Evolutionary conservation across 1,140 invertebrate species (phyloP), one percentile per base, ranked within the genome.

Genomic region (Cydia fagiglandana): DNA sequence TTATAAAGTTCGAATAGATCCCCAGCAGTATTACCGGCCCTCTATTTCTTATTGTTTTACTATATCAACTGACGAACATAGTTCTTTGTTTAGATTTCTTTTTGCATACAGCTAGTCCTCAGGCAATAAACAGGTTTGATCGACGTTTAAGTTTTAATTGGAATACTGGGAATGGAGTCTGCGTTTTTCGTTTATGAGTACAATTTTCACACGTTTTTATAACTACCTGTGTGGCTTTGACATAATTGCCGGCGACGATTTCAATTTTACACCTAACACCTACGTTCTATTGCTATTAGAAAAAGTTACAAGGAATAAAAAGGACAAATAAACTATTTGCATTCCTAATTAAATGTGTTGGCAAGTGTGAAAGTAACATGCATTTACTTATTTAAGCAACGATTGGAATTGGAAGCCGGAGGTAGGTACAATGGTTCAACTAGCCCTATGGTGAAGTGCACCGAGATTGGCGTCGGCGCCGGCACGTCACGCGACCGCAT

Each of bases 401-500:
- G 56, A 61, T 61, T 61, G 56, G 56, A 24, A 61, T 61, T 61
- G 56, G 66, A 61, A 78, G 64, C 47, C 41, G 38, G 73, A n/a
- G 61, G 70, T 50, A 75, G 75, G 64, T 79, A 83, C 80, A 81
- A 80, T 80, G 80, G 79, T 80, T 83, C 77, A 83, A 80, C 82
- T 90, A 90, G 85, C 81, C 84, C 84, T 88, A 87, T 84, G 86
- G 84, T 89, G 83, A 87, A 90, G 88, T 90, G 89, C 88, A 91
- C 85, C 85, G 83, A 89, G 87, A 88, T 87, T 84, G 82, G 85
- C 78, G 86, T 84, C 87, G 88, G 90, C 88, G 90, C 88, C 88
- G 89, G 75, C 84, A 88, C 89, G 90, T 92, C 88, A 92, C 84
- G 85, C 88, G 90, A 88, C 90, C 90, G 89, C 90, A 92, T 92